Evolutionary conservation across 37 sponge, comb jelly and placozoan species (phyloP).

Genomic region (Cliona cf. orientalis): DNA sequence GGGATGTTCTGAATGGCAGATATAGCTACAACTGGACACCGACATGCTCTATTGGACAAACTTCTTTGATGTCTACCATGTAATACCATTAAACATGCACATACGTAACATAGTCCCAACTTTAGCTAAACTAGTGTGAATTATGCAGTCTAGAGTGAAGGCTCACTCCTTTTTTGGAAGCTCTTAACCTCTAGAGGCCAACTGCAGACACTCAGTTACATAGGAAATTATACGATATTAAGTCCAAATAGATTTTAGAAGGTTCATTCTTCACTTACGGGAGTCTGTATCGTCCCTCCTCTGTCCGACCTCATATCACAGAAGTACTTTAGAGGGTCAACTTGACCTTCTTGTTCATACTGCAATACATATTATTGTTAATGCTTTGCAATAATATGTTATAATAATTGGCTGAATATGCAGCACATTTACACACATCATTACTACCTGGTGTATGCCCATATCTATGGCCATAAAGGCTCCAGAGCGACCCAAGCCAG

Average conservation of each 20-base stretch:
- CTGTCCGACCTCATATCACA: constrained; percentile 82
- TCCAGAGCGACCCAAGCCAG: constrained; percentile 63
- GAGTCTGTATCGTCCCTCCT: constrained; percentile 84
- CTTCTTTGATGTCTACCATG: neutral
- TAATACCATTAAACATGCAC: neutral
- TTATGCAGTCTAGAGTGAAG: neutral
- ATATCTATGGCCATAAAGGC: constrained; percentile 60
- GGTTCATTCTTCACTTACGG: constrained; percentile 34
- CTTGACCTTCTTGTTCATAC: constrained; percentile 61
- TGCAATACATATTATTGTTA: too few species aligned
- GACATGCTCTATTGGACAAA: too few species aligned
- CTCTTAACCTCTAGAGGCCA: too few species aligned
- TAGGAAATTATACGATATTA: neutral
- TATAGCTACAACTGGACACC: too few species aligned
- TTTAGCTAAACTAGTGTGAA: neutral
- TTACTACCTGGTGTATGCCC: constrained; percentile 57
- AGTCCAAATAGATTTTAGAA: neutral
- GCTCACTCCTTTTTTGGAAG: too few species aligned
- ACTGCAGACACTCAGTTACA: too few species aligned
- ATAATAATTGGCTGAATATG: neutral
- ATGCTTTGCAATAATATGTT: neutral
- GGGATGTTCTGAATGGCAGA: too few species aligned
- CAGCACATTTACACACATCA: neutral
- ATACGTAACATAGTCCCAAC: neutral
- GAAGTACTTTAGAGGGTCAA: constrained; percentile 78